phyloP scores from a whole-genome alignment of 2,888 invertebrate genomes.

The Glaucopsyche alexis region DNA sequence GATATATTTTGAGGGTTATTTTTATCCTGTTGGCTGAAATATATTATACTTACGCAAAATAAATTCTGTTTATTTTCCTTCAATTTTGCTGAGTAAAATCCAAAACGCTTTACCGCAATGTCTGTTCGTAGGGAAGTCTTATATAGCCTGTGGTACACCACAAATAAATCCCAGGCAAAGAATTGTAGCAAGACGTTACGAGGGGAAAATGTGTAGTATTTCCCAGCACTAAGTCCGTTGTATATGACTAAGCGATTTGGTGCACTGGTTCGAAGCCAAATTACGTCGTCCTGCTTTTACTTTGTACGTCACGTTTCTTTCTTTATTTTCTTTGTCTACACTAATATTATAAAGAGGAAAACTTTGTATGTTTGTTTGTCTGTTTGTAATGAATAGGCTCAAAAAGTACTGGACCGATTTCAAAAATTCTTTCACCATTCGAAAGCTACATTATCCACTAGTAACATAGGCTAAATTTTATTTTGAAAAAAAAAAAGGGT shows the following conservation, averaged over 20 bases:
- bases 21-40: not conserved
- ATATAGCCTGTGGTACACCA: not conserved
- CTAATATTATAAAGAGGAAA: no score
- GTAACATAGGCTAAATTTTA: no score
- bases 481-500: no score
- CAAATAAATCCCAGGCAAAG: not conserved
- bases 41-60: not conserved
- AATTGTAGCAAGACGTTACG: not conserved
- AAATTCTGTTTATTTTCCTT: not conserved
- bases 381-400: no score
- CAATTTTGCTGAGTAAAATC: not conserved
- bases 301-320: no score
- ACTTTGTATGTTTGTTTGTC: no score
- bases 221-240: slow-evolving; percentile 5
- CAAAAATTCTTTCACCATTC: no score
- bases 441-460: no score
- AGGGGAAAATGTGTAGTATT: not conserved
- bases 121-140: not conserved
- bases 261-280: not conserved
- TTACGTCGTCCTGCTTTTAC: not conserved
- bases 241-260: not conserved
- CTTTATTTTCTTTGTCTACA: no score
- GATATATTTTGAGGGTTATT: not conserved
- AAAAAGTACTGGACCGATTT: no score
- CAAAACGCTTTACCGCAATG: not conserved